These are phyloP conservation scores for Coluber constrictor DNA, from an alignment of 2,797 vertebrate genomes.

Conservation along the genomic window DNA sequence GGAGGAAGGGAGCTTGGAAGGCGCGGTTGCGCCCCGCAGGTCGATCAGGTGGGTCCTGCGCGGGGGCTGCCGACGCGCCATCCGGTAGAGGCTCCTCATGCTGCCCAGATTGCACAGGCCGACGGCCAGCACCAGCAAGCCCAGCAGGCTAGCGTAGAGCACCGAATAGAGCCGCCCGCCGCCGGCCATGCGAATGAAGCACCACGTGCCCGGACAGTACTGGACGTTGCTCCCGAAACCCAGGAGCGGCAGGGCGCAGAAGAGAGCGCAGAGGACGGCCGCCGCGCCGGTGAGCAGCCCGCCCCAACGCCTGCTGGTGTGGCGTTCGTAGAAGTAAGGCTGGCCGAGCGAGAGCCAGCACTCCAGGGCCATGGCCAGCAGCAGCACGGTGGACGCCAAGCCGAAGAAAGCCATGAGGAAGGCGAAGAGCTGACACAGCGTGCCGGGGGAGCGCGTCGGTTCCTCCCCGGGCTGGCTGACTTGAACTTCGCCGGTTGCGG, in stretches of 20 bases:
- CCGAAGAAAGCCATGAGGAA: slow-evolving; percentile 78
- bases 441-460: rapidly evolving
- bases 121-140: slow-evolving; percentile 66
- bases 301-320: slow-evolving; percentile 59
- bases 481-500: rapidly evolving
- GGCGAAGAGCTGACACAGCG: slow-evolving; percentile 63
- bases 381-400: slow-evolving; percentile 71
- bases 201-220: slow-evolving; percentile 78
- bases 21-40: background rate
- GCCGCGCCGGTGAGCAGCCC: slow-evolving; percentile 49
- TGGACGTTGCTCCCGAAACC: slow-evolving; percentile 69
- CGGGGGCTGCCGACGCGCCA: slow-evolving; percentile 51
- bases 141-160: slow-evolving; percentile 73
- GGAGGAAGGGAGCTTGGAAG: background rate
- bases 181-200: slow-evolving; percentile 72
- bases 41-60: slow-evolving; percentile 44
- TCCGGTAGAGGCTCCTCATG: slow-evolving; percentile 70
- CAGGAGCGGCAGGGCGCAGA: slow-evolving; percentile 70
- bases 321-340: slow-evolving; percentile 71
- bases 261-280: slow-evolving; percentile 58
- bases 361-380: slow-evolving; percentile 77
- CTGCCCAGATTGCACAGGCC: slow-evolving; percentile 71
- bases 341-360: slow-evolving; percentile 74
- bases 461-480: rapidly evolving
- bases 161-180: slow-evolving; percentile 60